Base-by-base conservation (phyloP, 2,113 vertebrate genomes). In the Microtus pennsylvanicus region DNA sequence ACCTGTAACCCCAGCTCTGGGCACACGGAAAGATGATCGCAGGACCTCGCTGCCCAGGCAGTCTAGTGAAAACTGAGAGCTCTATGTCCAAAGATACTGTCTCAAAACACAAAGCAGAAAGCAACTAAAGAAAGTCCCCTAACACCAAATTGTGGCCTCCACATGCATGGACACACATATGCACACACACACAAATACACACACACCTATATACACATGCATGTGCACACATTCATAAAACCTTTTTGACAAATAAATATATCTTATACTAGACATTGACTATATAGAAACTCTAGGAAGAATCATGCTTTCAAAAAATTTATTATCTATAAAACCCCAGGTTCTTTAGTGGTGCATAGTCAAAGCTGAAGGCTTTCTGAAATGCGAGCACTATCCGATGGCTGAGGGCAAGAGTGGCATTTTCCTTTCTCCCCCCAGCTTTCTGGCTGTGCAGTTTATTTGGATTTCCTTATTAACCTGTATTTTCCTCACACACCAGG, bases 381-480 rank as follows among this genome's bases (percentile, higher is more conserved):
- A 94, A 83, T 52, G 9, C 58, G n/a, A 28, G 26, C 82, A 63
- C 50, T 81, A 8, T 61, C 10, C 75, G n/a, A 19, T 47, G 26
- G 7, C 74, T 26, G 2, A 63, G 78, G n/a, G 81, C 1, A 24
- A 69, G 58, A 30, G 5, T 19, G 55, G 16, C 16, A 14, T 76
- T 92, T 52, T 6, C 17, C 7, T 80, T 45, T 38, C 61, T 95
- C 87, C 28, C 3, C 0, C 13, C 90, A 58, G 35, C 70, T 82
- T 86, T 17, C 89, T 69, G 47, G 61, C 74, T 93, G 24, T 55
- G n/a, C 8, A 30, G 21, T 95, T 93, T 93, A 89, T 94, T 81
- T 65, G 42, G 65, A 87, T 94, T 92, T 92, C 77, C 72, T 86
- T 96, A 87, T 94, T 93, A 91, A 70, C 93, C 69, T 93, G 28